A percentile compares a stretch with the other conserved stretches of the same genome.
Evolutionary conservation across 2,888 invertebrate genomes (phyloP).

Genomic region (Lasioglossum figueresi): DNA sequence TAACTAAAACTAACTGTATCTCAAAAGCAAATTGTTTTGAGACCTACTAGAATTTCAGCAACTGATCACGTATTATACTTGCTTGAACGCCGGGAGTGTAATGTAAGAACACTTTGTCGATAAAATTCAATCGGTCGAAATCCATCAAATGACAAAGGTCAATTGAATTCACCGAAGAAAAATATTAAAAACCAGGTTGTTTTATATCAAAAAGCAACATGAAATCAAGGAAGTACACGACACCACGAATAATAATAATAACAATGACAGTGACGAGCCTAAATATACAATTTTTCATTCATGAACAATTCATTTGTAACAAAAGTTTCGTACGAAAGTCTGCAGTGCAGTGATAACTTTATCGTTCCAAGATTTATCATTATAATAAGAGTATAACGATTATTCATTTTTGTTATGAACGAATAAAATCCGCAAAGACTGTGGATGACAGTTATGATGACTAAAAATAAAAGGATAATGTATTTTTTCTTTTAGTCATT

Average conservation of each 20-base stretch:
- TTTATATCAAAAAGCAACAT: background rate
- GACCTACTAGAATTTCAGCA: background rate
- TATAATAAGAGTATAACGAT: no score
- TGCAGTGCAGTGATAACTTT: no score
- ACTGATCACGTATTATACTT: background rate
- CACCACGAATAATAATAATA: no score
- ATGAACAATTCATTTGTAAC: no score
- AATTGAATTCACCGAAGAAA: background rate
- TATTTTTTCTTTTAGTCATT: no score
- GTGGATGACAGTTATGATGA: no score
- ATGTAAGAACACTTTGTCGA: background rate
- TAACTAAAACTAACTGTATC: constrained; percentile 3
- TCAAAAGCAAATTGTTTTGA: background rate
- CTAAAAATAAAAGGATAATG: no score
- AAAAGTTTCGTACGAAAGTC: no score
- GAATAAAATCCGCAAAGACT: no score
- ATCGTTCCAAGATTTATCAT: no score
- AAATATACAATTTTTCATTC: background rate
- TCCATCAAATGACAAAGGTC: background rate
- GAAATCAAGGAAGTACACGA: background rate
- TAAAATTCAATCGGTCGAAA: background rate
- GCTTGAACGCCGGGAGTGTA: no score
- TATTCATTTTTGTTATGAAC: no score
- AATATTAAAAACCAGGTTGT: background rate
- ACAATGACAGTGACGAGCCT: background rate